Base-by-base conservation (phyloP, 2,113 vertebrate genomes). In the Heptranchias perlo region DNA sequence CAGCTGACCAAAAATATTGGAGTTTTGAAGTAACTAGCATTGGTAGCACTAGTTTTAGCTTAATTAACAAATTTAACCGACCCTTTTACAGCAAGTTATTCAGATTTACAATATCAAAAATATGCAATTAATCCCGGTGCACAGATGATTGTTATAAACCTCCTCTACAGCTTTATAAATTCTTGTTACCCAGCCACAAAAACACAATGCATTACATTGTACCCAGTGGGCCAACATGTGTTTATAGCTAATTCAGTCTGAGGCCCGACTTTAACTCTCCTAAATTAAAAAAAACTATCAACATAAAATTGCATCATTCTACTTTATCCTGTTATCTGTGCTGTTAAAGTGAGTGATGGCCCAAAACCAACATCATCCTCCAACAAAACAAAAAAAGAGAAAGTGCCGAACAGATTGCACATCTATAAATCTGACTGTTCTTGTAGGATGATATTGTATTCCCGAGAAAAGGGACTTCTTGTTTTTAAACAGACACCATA, bases 91-190 rank as follows among this genome's bases (percentile, higher is more conserved):
- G 47, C 94, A 95, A 69, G 47, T 69, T 73, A 35, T 69, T 69
- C 94, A 4, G 65, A 95, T 73, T 95, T 95, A 73, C 44, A 52
- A 49, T 31, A 95, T 69, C 47, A 52, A 49, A 69, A 95, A 69
- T 67, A 95, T 95, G 65, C 39, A 67, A 94, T 69, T 67, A 94
- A 94, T 94, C 93, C 62, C 11, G 62, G n/a, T 4, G 67, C 28
- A 31, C 47, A 35, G 65, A 52, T 69, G 94, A 95, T 95, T 73
- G 65, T 73, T 95, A 95, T 31, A 52, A n/a, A 95, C 49, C 44
- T 95, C 65, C 92, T 95, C 65, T 69, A 67, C 25, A 95, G 39
- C 64, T 35, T 95, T 52, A 52, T 69, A 95, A 95, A 95, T 95
- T 49, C 64, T 67, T 93, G 89, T 95, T 94, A 67, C 28, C 49